phyloP scores from a whole-genome alignment of 2,888 invertebrate species.

The Oscheius myriophilus region DNA sequence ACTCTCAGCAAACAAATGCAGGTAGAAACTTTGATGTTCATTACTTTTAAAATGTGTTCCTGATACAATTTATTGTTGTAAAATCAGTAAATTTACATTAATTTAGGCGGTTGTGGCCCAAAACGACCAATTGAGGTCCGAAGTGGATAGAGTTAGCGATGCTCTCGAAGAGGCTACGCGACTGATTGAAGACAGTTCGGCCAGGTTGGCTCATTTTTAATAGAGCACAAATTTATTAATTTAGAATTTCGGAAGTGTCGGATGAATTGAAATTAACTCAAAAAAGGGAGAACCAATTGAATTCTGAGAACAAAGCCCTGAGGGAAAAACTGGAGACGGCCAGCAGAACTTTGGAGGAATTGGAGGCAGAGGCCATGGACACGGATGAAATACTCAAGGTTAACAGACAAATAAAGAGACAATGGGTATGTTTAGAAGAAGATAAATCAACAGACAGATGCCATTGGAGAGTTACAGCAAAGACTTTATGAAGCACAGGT shows the following conservation, averaged over 20 bases:
- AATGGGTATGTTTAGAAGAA: neutral
- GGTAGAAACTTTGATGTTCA: constrained; percentile 31
- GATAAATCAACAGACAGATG: constrained; percentile 19
- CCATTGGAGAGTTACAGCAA: constrained; percentile 34
- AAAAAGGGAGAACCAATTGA: constrained; percentile 32
- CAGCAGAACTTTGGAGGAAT: constrained; percentile 27
- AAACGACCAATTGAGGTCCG: constrained; percentile 62
- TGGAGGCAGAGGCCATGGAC: constrained; percentile 23
- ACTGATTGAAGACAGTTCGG: constrained; percentile 61
- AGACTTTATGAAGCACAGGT: constrained; percentile 35
- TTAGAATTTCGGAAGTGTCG: constrained; percentile 29
- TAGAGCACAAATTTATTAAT: constrained; percentile 3
- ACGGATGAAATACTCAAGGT: constrained; percentile 20
- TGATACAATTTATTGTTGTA: neutral
- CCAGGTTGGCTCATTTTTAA: constrained; percentile 34
- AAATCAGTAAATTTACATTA: neutral
- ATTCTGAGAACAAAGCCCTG: constrained; percentile 29
- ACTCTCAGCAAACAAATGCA: constrained; percentile 63
- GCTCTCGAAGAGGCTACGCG: constrained; percentile 63
- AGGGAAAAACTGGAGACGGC: constrained; percentile 18
- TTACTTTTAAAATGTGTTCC: neutral
- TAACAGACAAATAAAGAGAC: neutral
- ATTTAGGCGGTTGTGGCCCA: constrained; percentile 58
- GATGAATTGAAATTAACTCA: constrained; percentile 30
- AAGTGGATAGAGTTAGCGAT: constrained; percentile 55